Conservation (phyloP, 2,888 invertebrate species). For the Erebia ligea region DNA sequence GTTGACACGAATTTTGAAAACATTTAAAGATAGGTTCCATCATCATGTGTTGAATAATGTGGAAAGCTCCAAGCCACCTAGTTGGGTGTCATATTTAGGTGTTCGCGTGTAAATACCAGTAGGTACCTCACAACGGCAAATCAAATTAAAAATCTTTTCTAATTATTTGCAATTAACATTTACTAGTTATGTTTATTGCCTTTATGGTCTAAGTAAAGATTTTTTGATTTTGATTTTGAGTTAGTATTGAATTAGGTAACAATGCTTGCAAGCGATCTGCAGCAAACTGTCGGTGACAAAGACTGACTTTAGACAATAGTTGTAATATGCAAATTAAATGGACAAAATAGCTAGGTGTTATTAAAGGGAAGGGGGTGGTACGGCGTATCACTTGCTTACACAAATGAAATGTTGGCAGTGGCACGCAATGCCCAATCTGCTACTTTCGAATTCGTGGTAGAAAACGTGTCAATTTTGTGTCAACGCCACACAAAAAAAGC, state of each 20-base stretch:
- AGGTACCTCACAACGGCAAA: not conserved
- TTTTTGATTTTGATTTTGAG: slow-evolving; percentile 35
- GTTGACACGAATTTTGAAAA: not conserved
- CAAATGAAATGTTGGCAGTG: slow-evolving; percentile 52
- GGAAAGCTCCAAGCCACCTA: slow-evolving; percentile 3
- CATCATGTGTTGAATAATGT: slow-evolving; percentile 1
- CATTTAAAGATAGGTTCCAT: not conserved
- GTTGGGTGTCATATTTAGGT: not conserved
- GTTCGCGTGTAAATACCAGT: slow-evolving; percentile 17
- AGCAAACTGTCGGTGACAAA: slow-evolving; percentile 55
- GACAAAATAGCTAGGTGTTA: slow-evolving; percentile 65
- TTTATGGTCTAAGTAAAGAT: too few species aligned
- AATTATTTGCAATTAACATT: slow-evolving; percentile 18
- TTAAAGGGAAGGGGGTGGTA: slow-evolving; percentile 68
- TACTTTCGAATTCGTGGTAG: slow-evolving; percentile 44
- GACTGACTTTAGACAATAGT: slow-evolving; percentile 56
- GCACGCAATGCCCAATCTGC: slow-evolving; percentile 58
- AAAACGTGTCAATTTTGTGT: slow-evolving; percentile 35
- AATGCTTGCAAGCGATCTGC: slow-evolving; percentile 44
- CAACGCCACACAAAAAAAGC: not conserved
- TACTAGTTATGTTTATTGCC: too few species aligned
- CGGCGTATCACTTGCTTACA: slow-evolving; percentile 59
- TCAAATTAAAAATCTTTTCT: slow-evolving; percentile 5
- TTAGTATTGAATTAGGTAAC: slow-evolving; percentile 35
- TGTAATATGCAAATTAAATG: slow-evolving; percentile 77